These are phyloP conservation scores for Pantherophis alleghaniensis DNA, from an alignment of 2,797 vertebrate genomes.

Conservation along the genomic window DNA sequence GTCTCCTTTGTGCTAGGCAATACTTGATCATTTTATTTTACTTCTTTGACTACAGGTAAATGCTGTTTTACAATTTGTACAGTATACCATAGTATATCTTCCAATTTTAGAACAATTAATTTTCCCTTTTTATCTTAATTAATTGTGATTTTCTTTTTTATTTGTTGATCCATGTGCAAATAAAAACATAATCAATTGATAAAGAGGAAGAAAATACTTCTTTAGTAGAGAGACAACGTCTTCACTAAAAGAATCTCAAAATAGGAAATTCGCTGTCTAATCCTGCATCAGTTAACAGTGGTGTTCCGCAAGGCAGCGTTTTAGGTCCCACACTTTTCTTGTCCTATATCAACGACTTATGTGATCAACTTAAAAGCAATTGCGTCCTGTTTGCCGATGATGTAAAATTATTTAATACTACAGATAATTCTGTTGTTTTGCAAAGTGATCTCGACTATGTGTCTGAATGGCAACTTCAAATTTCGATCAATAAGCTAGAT, in stretches of 20 bases:
- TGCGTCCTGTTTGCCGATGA: no score
- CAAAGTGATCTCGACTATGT: no score
- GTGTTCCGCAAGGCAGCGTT: no score
- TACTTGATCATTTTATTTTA: background rate
- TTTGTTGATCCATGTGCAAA: background rate
- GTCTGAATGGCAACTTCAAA: no score
- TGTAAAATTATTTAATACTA: no score
- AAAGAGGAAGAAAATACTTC: background rate
- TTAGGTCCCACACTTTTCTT: no score
- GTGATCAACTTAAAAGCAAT: no score
- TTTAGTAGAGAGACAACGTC: background rate
- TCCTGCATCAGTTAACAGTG: no score
- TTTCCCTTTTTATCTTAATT: background rate
- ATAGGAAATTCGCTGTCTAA: no score
- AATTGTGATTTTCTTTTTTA: background rate
- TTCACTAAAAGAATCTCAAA: background rate
- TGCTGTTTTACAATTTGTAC: background rate
- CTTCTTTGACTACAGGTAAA: background rate
- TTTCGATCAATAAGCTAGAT: no score
- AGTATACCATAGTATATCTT: background rate
- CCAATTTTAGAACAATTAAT: background rate
- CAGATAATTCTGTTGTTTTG: no score
- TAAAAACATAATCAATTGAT: background rate
- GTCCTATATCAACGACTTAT: no score
- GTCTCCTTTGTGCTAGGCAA: background rate